phyloP scores from a whole-genome alignment of 2,797 vertebrate genomes.

The Clarias fuscus region DNA sequence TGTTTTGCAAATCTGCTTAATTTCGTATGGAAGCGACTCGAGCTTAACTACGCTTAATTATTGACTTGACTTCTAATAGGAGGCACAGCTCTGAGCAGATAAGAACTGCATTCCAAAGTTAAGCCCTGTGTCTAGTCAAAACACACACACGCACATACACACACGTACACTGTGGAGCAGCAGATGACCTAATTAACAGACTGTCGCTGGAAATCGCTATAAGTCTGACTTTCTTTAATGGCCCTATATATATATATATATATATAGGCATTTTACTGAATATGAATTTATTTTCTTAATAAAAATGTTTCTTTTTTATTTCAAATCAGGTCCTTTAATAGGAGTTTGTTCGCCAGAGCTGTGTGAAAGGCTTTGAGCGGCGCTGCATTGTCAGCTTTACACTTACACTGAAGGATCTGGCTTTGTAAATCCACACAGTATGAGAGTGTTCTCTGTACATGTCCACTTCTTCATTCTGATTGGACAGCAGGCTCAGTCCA shows the following conservation, averaged over 20 bases:
- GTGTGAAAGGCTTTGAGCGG: neutral
- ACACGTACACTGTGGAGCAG: conserved; percentile 55
- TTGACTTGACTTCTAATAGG: conserved; percentile 68
- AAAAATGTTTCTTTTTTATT: neutral
- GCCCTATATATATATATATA: neutral
- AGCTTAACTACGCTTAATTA: conserved; percentile 64
- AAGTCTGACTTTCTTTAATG: neutral
- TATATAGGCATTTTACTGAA: neutral
- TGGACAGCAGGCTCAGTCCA: neutral
- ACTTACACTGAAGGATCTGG: neutral
- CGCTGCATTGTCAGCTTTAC: neutral
- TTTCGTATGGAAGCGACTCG: conserved; percentile 65
- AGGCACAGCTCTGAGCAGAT: conserved; percentile 69
- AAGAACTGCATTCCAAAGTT: conserved; percentile 70
- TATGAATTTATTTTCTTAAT: neutral
- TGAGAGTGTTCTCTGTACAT: too few relatives aligned
- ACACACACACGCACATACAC: conserved; percentile 35
- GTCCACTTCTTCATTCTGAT: neutral
- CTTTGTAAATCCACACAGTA: neutral
- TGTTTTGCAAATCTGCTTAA: conserved; percentile 71
- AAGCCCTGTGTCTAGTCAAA: conserved; percentile 64
- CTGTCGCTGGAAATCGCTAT: conserved; percentile 40
- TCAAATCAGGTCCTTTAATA: neutral
- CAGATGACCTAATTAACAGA: conserved; percentile 65
- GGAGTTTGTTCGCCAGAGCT: neutral